These are phyloP conservation scores for Platycnemis pennipes DNA, from an alignment of 2,888 invertebrate genomes.

Conservation along the genomic window DNA sequence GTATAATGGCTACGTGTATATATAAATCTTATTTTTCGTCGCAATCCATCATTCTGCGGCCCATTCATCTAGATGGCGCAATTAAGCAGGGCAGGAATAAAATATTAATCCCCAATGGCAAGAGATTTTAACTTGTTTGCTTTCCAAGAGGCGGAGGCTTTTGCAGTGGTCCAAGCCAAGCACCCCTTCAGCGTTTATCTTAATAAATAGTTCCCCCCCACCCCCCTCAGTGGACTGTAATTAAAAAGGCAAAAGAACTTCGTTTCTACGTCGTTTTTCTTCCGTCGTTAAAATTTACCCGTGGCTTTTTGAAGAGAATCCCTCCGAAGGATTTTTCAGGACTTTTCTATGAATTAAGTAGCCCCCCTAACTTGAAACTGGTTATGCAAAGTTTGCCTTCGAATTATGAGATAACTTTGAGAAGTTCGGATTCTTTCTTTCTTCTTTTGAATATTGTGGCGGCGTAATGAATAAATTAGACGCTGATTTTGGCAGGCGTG, in stretches of 20 bases:
- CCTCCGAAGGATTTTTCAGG: background rate
- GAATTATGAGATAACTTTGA: background rate
- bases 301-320: background rate
- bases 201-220: constrained; percentile 51
- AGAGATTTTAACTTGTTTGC: constrained; percentile 67
- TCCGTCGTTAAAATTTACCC: constrained; percentile 3
- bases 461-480: constrained; percentile 17
- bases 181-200: constrained; percentile 59
- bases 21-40: constrained; percentile 48
- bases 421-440: background rate
- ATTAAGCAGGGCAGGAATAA: constrained; percentile 52
- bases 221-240: background rate
- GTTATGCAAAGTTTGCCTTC: constrained; percentile 8
- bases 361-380: background rate
- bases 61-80: constrained; percentile 66
- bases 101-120: constrained; percentile 61
- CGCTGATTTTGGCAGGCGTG: background rate
- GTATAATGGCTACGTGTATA: constrained; percentile 28
- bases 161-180: constrained; percentile 31
- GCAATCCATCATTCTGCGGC: constrained; percentile 51
- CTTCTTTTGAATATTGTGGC: background rate
- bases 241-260: constrained; percentile 49
- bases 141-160: constrained; percentile 31
- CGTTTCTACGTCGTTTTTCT: constrained; percentile 37
- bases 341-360: background rate